These are phyloP conservation scores for Amphiprion percula DNA, from an alignment of 2,113 vertebrate genomes.

Conservation along the genomic window DNA sequence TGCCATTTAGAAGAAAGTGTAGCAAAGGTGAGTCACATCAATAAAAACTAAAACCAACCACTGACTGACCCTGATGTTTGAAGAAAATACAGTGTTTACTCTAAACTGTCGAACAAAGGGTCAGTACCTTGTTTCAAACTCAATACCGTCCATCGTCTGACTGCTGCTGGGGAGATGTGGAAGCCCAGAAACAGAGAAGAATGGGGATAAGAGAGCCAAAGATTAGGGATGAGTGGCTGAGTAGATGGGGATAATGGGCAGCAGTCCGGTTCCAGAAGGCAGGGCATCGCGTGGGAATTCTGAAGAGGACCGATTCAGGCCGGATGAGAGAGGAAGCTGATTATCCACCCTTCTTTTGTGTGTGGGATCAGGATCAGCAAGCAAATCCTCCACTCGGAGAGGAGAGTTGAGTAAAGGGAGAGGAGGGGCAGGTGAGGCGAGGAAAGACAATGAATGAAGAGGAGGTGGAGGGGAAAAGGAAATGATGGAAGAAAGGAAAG, in stretches of 20 bases:
- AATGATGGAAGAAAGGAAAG: neutral
- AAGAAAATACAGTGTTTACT: neutral
- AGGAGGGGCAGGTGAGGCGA: conserved; percentile 40
- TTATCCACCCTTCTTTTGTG: conserved; percentile 72
- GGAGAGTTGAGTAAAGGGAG: conserved; percentile 35
- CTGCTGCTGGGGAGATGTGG: neutral
- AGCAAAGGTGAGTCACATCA: no score
- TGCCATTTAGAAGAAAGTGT: no score
- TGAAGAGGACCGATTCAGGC: conserved; percentile 59
- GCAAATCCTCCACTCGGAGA: conserved; percentile 62
- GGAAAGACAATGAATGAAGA: conserved; percentile 37
- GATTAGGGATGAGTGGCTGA: conserved; percentile 69
- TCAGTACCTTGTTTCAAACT: neutral
- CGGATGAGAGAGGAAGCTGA: conserved; percentile 75
- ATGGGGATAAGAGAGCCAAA: conserved; percentile 54
- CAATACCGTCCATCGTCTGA: neutral
- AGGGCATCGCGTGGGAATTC: conserved; percentile 60
- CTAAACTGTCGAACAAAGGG: neutral
- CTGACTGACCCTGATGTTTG: neutral
- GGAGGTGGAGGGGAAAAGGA: conserved; percentile 4
- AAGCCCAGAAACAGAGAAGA: conserved; percentile 29
- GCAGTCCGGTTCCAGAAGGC: conserved; percentile 62
- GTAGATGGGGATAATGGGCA: conserved; percentile 72
- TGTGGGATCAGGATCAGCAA: conserved; percentile 69
- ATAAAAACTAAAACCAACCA: no score